These are phyloP conservation scores for Meloidogyne chitwoodi DNA, from an alignment of 1,140 invertebrate species.

Conservation along the genomic window DNA sequence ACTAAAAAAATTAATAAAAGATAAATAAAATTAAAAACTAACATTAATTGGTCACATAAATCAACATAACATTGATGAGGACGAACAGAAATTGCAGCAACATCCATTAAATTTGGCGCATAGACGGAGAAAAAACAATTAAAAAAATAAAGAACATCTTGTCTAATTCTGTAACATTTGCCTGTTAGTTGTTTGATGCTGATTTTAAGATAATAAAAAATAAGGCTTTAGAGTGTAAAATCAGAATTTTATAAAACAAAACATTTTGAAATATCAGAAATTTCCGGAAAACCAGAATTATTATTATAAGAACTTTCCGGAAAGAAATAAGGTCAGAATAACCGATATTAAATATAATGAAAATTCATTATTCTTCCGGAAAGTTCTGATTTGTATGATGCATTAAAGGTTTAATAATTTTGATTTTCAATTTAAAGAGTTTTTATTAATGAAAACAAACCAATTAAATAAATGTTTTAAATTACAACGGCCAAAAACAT, in stretches of 20 bases:
- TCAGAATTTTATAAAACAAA: no score
- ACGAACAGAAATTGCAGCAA: neutral
- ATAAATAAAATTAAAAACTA: constrained; percentile 1
- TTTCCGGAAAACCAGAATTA: no score
- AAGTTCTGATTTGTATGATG: neutral
- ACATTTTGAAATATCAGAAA: neutral
- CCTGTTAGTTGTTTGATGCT: constrained; percentile 21
- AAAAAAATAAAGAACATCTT: constrained; percentile 10
- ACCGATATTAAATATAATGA: no score
- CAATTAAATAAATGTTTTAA: neutral
- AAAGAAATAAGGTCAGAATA: neutral
- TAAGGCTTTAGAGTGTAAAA: no score
- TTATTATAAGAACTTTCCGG: neutral
- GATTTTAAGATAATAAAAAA: neutral
- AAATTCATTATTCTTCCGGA: no score
- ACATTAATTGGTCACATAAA: constrained; percentile 22
- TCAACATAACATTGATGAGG: constrained; percentile 13
- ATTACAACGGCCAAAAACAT: neutral
- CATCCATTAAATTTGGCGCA: constrained; percentile 30
- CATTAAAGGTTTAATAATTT: constrained; percentile 19
- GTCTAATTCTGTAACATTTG: constrained; percentile 25
- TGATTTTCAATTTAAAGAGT: constrained; percentile 6
- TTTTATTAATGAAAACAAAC: constrained; percentile 1
- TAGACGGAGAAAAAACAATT: constrained; percentile 32
- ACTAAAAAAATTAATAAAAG: constrained; percentile 18